Base-by-base conservation (phyloP, 2,797 vertebrate species). In the Artibeus jamaicensis region DNA sequence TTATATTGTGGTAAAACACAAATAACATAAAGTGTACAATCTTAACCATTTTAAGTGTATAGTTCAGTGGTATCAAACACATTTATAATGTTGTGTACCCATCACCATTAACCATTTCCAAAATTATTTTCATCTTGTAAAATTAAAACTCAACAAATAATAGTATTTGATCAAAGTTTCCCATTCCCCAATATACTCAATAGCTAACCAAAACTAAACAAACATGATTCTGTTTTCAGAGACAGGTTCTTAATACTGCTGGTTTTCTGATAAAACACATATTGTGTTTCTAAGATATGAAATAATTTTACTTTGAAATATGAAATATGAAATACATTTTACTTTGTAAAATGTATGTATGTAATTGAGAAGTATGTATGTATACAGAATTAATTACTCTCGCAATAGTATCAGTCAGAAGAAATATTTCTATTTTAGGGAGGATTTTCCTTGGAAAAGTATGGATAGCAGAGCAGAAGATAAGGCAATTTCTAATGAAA, bases 301-400 rank as follows among this genome's bases (percentile, higher is more conserved):
- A 91, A 91, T 74, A 39, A 68, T 39, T 87, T 93, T 65, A 83
- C 68, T n/a, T n/a, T n/a, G n/a, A n/a, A n/a, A n/a, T n/a, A n/a
- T n/a, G n/a, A n/a, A n/a, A 74, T 26, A 34, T 2, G 9, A 29
- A 91, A 91, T 74, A 39, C n/a, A 68, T 39, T 87, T 93, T 65
- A 83, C 24, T 62, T 84, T 65, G 4, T 92, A 50, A 89, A 81
- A 34, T 42, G 8, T 44, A 57, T 16, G 65, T 42, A 39, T 74
- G 34, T 15, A 73, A 44, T 34, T 37, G 55, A 86, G 6, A 86
- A 9, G 9, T 19, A 44, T 48, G 16, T 48, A 24, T 62, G 22
- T 62, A 19, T 59, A 15, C 11, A 34, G 34, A 90, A 70, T 82
- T 70, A 78, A 57, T 77, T 70, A 65, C 24, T 53, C 14, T 93